Percentiles rank a stretch among this genome's conserved stretches.
These are phyloP conservation scores for Gymnogyps californianus DNA, from an alignment of 2,113 vertebrate genomes.

Conservation along the genomic window DNA sequence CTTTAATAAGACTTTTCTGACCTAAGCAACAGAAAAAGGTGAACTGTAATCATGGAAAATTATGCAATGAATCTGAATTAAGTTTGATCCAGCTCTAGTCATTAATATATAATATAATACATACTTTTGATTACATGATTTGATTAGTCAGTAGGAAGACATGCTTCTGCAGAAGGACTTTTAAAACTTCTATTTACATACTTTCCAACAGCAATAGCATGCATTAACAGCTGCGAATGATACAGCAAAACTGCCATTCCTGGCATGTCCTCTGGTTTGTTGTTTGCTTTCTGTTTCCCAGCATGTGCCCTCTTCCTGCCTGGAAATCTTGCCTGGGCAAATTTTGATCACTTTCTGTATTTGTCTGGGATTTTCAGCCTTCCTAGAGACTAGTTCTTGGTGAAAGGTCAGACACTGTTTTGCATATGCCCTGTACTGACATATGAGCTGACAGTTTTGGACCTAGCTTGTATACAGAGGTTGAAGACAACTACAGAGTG, in stretches of 20 bases:
- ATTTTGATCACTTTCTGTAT: background rate
- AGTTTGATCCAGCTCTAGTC: background rate
- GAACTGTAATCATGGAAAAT: background rate
- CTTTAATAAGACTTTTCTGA: background rate
- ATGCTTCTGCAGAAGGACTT: background rate
- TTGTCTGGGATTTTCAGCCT: background rate
- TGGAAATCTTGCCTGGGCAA: background rate
- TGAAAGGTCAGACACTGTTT: background rate
- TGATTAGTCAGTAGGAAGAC: background rate
- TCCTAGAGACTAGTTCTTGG: background rate
- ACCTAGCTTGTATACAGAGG: background rate
- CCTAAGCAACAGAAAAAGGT: background rate
- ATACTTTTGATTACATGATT: constrained; percentile 14
- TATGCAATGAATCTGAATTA: background rate
- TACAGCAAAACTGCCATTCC: background rate
- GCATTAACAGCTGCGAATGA: background rate
- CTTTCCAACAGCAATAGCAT: background rate
- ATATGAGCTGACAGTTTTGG: background rate
- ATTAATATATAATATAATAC: background rate
- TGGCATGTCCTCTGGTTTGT: background rate
- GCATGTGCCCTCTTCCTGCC: background rate
- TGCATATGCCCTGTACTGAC: background rate
- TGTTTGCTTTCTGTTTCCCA: background rate
- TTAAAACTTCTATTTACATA: background rate
- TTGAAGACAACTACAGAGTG: background rate